Base-by-base conservation (phyloP, 2,797 vertebrate species). In the Rhynchotus rufescens region DNA sequence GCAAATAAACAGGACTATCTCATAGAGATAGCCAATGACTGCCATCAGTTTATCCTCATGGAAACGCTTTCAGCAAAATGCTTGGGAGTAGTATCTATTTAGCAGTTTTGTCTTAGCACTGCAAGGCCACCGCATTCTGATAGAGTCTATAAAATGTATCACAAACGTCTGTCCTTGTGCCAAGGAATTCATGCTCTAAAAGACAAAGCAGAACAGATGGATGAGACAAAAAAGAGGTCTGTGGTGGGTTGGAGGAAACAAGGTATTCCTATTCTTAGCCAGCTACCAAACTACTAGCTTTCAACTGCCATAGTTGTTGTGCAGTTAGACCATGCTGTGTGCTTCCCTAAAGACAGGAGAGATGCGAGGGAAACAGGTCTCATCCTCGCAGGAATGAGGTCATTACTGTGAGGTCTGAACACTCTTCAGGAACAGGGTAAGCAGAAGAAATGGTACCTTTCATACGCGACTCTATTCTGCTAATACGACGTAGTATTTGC, bases 191-290 rank as follows among this genome's bases (percentile, higher is more conserved):
- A 88, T 51, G 57, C 45, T 86, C 80, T 88, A 90, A 82, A 88
- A 77, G 83, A 95, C 52, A 93, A 91, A 68, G 59, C 78, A 77
- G 45, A 84, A 52, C 80, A 93, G 91, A 94, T 86, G 78, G 75
- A 54, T 84, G 83, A 93, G 80, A 88, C 32, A 81, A 69, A 82
- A 79, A 89, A 88, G 65, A 88, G 64, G 61, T 42, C 65, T 91
- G 75, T 61, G 67, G 85, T 84, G 88, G 56, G 61, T 4, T 92
- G 89, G 64, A 89, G 80, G 40, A 94, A 78, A 77, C 57, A 77
- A 91, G 83, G 75, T 84, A 78, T 74, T 76, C 71, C 57, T 92
- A 32, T 86, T 78, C 74, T 82, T 32, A 84, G 57, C 32, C 52
- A 84, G 4, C 49, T 69, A 40, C 51, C 57, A 72, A 1, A 40